phyloP scores from a whole-genome alignment of 2,797 vertebrate genomes.

The Synanceia verrucosa region DNA sequence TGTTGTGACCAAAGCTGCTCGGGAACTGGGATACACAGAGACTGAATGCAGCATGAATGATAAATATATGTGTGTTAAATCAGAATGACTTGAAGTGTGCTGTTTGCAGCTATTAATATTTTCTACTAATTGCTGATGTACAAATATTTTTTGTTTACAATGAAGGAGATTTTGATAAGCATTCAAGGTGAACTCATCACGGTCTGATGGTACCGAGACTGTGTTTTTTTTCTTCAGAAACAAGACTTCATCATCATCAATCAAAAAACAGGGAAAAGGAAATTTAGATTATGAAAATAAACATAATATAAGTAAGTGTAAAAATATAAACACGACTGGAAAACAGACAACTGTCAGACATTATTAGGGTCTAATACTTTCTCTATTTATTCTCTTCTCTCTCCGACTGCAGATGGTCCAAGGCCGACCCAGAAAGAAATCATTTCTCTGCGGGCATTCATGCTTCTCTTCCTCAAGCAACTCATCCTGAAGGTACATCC shows the following conservation, averaged over 20 bases:
- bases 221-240: neutral
- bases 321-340: neutral
- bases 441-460: slow-evolving; percentile 91
- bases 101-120: neutral
- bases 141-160: slow-evolving; percentile 6
- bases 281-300: neutral
- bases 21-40: slow-evolving; percentile 19
- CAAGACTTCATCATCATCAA: neutral
- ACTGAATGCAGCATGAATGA: slow-evolving; percentile 25
- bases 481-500: slow-evolving; percentile 93
- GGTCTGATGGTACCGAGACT: neutral
- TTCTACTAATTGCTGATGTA: neutral
- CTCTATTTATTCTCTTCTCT: slow-evolving; percentile 27
- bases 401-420: slow-evolving; percentile 86
- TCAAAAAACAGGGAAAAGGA: neutral
- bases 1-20: slow-evolving; percentile 33
- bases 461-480: slow-evolving; percentile 96
- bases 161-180: neutral
- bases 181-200: slow-evolving; percentile 4
- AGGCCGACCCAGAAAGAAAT: slow-evolving; percentile 94
- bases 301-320: neutral
- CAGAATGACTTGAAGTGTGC: slow-evolving; percentile 4
- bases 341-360: neutral
- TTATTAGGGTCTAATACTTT: slow-evolving; percentile 8
- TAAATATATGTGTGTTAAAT: slow-evolving; percentile 10